These are phyloP conservation scores for Emmelina monodactyla DNA, from an alignment of 2,888 invertebrate species.

Conservation along the genomic window DNA sequence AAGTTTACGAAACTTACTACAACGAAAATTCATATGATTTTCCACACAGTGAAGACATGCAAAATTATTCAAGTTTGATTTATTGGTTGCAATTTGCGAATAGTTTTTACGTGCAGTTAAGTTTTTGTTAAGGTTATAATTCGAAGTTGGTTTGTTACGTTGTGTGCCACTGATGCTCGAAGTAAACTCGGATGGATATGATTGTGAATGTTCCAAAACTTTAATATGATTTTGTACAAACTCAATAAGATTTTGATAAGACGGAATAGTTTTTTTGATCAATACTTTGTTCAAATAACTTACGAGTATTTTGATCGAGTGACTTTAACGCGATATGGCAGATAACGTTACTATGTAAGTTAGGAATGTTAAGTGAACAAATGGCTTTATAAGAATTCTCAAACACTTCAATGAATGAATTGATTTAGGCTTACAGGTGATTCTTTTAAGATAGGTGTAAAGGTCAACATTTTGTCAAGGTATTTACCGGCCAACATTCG, in stretches of 20 bases:
- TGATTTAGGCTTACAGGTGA: background rate
- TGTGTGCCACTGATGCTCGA: background rate
- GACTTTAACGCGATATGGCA: slow-evolving; percentile 2
- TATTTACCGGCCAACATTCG: slow-evolving; percentile 2
- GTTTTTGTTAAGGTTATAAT: too few species aligned
- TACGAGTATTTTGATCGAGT: background rate
- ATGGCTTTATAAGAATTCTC: background rate
- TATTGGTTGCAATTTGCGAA: background rate
- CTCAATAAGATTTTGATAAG: background rate
- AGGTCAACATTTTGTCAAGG: slow-evolving; percentile 6
- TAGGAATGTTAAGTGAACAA: slow-evolving; percentile 1
- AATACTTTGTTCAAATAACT: background rate
- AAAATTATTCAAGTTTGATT: background rate
- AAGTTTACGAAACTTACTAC: too few species aligned
- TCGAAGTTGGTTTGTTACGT: too few species aligned
- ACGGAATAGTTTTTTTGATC: background rate
- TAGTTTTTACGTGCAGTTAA: too few species aligned
- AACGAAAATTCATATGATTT: background rate
- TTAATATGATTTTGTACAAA: background rate
- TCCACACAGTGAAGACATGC: background rate
- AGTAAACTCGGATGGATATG: background rate
- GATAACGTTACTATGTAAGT: slow-evolving; percentile 1
- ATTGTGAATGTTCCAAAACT: background rate
- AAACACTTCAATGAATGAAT: slow-evolving; percentile 3
- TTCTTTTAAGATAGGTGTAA: slow-evolving; percentile 3